Conservation (phyloP, 1,140 invertebrate species). For the Ceratoteleas bidentatus region DNA sequence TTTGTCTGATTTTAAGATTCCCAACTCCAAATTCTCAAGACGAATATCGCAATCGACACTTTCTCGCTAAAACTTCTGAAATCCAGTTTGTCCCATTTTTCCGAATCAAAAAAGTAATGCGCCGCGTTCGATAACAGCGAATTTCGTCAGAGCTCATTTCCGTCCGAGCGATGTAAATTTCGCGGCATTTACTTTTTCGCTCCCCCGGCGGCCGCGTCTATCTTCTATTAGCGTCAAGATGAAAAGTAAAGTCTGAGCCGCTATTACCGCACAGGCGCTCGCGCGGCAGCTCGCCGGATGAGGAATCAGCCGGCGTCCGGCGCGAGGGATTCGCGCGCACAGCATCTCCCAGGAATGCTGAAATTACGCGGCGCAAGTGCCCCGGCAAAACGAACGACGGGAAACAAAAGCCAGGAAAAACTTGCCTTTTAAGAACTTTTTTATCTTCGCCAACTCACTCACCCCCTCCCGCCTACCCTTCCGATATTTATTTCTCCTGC, state of each 20-base stretch:
- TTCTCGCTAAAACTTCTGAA: no score
- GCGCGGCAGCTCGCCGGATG: conserved; percentile 41
- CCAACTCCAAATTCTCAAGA: no score
- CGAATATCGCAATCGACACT: no score
- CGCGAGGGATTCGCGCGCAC: conserved; percentile 56
- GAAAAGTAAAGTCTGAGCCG: conserved; percentile 64
- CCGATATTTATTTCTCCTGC: conserved; percentile 52
- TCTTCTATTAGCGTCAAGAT: conserved; percentile 62
- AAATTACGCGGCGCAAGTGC: conserved; percentile 66
- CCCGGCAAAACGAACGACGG: conserved; percentile 47
- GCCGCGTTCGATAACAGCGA: no score
- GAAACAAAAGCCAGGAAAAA: conserved; percentile 72
- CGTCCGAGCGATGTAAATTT: conserved; percentile 65
- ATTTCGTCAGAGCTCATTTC: no score
- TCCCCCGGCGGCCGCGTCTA: conserved; percentile 50
- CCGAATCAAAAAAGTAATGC: no score
- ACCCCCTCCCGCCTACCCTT: conserved; percentile 37
- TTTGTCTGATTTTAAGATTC: no score
- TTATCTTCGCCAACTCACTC: conserved; percentile 66
- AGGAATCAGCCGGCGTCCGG: conserved; percentile 40
- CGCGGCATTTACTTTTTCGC: conserved; percentile 55
- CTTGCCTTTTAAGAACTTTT: conserved; percentile 75
- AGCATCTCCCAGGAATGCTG: conserved; percentile 68
- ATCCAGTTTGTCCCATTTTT: no score
- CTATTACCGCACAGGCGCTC: conserved; percentile 57